Evolutionary conservation across 2,888 invertebrate genomes (phyloP).

Genomic region (Agrotis exclamationis): DNA sequence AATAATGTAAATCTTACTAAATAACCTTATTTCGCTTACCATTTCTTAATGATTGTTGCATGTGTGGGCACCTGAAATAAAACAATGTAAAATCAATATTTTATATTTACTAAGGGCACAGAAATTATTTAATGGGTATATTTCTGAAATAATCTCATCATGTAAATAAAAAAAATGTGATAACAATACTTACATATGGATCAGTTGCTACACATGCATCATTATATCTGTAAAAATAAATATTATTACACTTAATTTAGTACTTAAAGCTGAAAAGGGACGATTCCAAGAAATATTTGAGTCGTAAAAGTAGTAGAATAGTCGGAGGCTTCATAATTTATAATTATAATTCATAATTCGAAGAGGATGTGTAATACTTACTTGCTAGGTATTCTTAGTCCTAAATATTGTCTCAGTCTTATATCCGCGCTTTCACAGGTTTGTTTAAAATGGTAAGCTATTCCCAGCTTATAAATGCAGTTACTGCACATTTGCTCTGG

Average conservation of each 20-base stretch:
- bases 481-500: conserved; percentile 92
- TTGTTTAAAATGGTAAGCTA: conserved; percentile 92
- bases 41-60: conserved; percentile 83
- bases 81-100: neutral
- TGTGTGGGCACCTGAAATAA: conserved; percentile 73
- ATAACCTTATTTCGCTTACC: conserved; percentile 69
- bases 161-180: neutral
- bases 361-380: conserved; percentile 62
- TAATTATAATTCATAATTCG: too few relatives aligned
- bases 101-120: too few relatives aligned
- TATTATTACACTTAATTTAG: neutral
- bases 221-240: conserved; percentile 79
- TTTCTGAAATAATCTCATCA: too few relatives aligned
- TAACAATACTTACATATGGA: conserved; percentile 76
- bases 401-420: conserved; percentile 91
- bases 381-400: conserved; percentile 82
- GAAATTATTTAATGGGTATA: neutral
- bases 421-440: conserved; percentile 92
- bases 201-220: conserved; percentile 92
- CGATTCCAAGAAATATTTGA: neutral
- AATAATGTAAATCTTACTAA: neutral
- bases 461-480: conserved; percentile 92
- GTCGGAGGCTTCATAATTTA: too few relatives aligned
- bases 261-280: neutral
- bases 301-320: neutral